These are phyloP conservation scores for Istiophorus platypterus DNA, from an alignment of 2,113 vertebrate species.

Conservation along the genomic window DNA sequence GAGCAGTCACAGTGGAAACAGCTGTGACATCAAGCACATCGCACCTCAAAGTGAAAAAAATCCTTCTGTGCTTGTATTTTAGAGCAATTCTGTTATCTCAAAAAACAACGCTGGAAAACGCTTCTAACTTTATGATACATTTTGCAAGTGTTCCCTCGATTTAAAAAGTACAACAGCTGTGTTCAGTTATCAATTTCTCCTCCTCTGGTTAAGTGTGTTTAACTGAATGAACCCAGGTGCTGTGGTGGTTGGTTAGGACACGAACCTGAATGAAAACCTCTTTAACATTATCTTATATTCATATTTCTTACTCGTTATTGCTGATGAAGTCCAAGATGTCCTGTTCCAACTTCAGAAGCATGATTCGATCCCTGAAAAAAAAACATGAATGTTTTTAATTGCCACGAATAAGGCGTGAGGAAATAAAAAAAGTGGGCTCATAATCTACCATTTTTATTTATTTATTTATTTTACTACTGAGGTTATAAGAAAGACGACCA, in stretches of 20 bases:
- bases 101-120: background rate
- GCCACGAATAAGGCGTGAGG: background rate
- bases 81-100: background rate
- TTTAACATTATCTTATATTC: background rate
- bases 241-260: background rate
- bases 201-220: background rate
- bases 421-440: too few species aligned
- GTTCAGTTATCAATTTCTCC: constrained; percentile 12
- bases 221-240: background rate
- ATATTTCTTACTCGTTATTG: constrained; percentile 94
- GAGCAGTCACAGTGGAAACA: background rate
- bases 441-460: too few species aligned
- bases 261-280: background rate
- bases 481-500: background rate
- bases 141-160: background rate
- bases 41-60: constrained; percentile 9
- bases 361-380: constrained; percentile 94
- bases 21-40: constrained; percentile 19
- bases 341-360: constrained; percentile 99
- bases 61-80: background rate
- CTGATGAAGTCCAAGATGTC: constrained; percentile 99
- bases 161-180: background rate
- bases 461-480: too few species aligned
- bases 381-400: background rate
- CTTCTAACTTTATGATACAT: background rate